These are phyloP conservation scores for Taenaris catops DNA, from an alignment of 2,888 invertebrate genomes.

Conservation along the genomic window DNA sequence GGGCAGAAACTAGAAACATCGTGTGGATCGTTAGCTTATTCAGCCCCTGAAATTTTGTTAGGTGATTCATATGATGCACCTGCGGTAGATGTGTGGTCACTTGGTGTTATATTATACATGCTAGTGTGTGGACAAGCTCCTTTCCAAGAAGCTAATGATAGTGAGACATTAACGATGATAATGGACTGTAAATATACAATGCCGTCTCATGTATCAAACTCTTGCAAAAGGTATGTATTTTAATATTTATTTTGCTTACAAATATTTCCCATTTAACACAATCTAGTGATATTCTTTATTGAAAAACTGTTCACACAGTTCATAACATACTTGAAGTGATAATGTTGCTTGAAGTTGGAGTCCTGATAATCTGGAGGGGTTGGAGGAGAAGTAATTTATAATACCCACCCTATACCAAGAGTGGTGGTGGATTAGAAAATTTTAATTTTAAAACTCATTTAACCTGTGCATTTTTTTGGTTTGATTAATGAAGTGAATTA, in stretches of 20 bases:
- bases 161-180: constrained; percentile 99
- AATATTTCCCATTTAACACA: not conserved
- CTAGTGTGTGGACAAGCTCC: constrained; percentile 98
- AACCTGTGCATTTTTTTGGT: too few relatives aligned
- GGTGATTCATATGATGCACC: constrained; percentile 99
- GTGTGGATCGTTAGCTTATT: constrained; percentile 99
- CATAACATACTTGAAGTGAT: too few relatives aligned
- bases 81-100: constrained; percentile 99
- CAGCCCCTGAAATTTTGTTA: constrained; percentile 98
- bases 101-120: constrained; percentile 99
- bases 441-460: too few relatives aligned
- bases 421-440: too few relatives aligned
- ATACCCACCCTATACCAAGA: too few relatives aligned
- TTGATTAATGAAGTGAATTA: too few relatives aligned
- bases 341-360: too few relatives aligned
- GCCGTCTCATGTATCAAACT: constrained; percentile 91
- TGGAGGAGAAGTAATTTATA: too few relatives aligned
- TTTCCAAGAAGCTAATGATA: constrained; percentile 99
- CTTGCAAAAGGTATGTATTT: constrained; percentile 86
- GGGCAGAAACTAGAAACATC: constrained; percentile 98
- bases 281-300: constrained; percentile 1
- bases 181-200: constrained; percentile 99
- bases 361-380: too few relatives aligned
- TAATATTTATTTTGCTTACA: not conserved
- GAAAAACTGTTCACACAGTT: too few relatives aligned